Base-by-base conservation (phyloP, 92 coral and sea anemone genomes). In the Palythoa heliodiscus region DNA sequence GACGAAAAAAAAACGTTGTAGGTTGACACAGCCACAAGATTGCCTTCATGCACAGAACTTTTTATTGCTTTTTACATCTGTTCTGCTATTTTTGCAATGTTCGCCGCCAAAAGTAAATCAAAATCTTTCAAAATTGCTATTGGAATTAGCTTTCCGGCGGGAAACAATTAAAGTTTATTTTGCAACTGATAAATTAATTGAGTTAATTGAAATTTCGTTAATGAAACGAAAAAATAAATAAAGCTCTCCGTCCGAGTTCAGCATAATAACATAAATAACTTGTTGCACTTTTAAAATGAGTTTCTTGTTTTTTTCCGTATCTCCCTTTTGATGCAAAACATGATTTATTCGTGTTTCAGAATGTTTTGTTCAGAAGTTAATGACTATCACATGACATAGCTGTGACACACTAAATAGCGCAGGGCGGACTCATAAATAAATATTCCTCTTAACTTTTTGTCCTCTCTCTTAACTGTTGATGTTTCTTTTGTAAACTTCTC, bases 371-470 rank as follows among this genome's bases (percentile, higher is more conserved):
- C 13, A 9, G 29, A 9, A 48, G 25, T 73, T 29, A 29, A 29
- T 29, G 35, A 13, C 2, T 11, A 24, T 78, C 83, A 78, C 52
- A 64, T 78, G 83, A 39, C 57, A 37, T n/a, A 39, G 54, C 15
- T 60, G 35, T 38, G 53, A 40, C n/a, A 37, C 83, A 3, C 2
- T 70, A 12, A 55, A 3, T 43, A 29, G 16, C 9, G 37, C 24
- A 19, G 52, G 83, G 83, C 35, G 71, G 52, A 63, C n/a, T 24
- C 17, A 2, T 60, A 63, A 78, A 78, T 72, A 78, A 78, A 12
- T 47, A 60, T 13, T 19, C 57, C 13, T 7, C 70, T 61, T 60
- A 35, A 19, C 29, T 37, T 37, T 78, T 78, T 78, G 83, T 78
- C 58, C 52, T 11, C 1, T 20, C 54, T 15, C 83, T 23, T 39